Evolutionary conservation across 2,113 vertebrate genomes (phyloP).

Genomic region (Serinus canaria): DNA sequence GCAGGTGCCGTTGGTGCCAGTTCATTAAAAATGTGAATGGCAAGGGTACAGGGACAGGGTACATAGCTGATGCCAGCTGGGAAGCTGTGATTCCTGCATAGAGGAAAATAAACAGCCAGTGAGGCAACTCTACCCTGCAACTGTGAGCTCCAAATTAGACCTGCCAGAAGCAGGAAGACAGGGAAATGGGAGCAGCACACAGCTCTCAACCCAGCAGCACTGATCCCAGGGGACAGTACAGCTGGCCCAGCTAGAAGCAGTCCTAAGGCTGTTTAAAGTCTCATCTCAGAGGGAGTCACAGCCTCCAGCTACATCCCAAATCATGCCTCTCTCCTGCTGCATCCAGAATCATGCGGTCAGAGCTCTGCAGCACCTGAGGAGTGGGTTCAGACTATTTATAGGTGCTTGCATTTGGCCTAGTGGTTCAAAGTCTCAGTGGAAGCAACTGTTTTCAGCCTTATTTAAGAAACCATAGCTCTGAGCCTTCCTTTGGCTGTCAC

Average conservation of each 20-base stretch:
- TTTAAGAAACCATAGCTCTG: not conserved
- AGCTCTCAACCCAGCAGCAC: not conserved
- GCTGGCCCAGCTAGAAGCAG: not conserved
- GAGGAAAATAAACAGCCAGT: not conserved
- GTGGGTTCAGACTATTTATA: not conserved
- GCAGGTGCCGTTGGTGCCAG: not conserved
- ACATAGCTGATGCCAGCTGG: not conserved
- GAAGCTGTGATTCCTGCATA: not conserved
- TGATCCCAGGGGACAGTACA: not conserved
- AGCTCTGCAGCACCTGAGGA: not conserved
- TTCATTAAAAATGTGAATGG: not conserved
- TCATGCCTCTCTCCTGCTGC: not conserved
- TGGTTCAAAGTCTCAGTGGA: not conserved
- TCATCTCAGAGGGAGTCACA: not conserved
- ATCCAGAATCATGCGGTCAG: fast-evolving
- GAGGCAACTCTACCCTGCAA: not conserved
- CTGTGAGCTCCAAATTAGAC: not conserved
- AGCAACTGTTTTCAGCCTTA: not conserved
- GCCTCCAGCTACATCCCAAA: not conserved
- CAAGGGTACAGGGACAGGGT: not conserved
- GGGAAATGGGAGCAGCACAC: not conserved
- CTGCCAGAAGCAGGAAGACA: not conserved
- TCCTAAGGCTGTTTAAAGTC: not conserved
- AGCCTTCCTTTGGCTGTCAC: not conserved
- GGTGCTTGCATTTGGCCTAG: not conserved